Percentiles rank a stretch among this genome's conserved stretches.
Evolutionary conservation across 2,797 vertebrate genomes (phyloP).

Genomic region (Parauchenoglanis ngamensis): DNA sequence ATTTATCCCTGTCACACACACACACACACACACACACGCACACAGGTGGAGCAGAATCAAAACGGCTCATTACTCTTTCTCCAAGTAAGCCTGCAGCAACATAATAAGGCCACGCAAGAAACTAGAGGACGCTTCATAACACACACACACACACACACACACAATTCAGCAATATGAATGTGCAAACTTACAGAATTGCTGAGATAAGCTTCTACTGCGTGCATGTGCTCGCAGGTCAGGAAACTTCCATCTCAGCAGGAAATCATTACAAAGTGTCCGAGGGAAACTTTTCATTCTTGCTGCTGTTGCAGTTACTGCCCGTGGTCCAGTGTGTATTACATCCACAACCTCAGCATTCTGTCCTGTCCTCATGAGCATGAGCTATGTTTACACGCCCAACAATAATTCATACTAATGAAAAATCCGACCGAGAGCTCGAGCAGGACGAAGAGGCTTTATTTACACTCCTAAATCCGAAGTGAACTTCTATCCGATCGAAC

Average conservation of each 20-base stretch:
- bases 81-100: constrained; percentile 47
- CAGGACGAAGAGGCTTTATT: neutral
- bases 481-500: neutral
- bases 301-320: neutral
- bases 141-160: constrained; percentile 29
- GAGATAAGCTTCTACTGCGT: constrained; percentile 34
- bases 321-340: constrained; percentile 27
- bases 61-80: constrained; percentile 55
- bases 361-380: neutral
- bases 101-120: constrained; percentile 55
- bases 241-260: constrained; percentile 43
- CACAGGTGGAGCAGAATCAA: constrained; percentile 53
- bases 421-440: neutral
- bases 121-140: constrained; percentile 14
- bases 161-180: constrained; percentile 47
- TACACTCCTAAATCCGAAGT: neutral
- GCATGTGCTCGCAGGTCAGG: constrained; percentile 30
- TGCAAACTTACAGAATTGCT: constrained; percentile 42
- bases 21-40: constrained; percentile 51
- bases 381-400: neutral
- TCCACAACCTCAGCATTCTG: constrained; percentile 18
- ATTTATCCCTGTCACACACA: constrained; percentile 5
- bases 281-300: constrained; percentile 33
- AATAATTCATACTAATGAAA: neutral
- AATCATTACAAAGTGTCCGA: constrained; percentile 32